Conservation (phyloP, 2,797 vertebrate genomes). For the Perodicticus potto region DNA sequence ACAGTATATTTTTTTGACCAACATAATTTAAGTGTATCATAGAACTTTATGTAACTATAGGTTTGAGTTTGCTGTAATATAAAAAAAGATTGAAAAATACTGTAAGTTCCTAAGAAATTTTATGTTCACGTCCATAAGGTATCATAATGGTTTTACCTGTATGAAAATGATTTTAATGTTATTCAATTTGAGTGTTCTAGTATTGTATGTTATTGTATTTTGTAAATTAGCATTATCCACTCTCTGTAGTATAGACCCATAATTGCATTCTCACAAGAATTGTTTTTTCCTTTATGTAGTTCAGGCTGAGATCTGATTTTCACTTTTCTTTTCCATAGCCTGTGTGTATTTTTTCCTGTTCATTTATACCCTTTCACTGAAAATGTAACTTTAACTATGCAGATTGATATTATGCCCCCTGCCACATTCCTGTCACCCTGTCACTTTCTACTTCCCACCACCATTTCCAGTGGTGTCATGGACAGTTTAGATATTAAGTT, state of each 20-base stretch:
- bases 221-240: not conserved
- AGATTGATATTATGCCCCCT: not conserved
- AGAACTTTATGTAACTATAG: no score
- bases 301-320: not conserved
- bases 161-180: not conserved
- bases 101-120: not conserved
- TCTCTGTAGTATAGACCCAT: not conserved
- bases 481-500: not conserved
- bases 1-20: no score
- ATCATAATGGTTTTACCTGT: not conserved
- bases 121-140: not conserved
- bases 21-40: no score
- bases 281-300: not conserved
- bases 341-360: not conserved
- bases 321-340: not conserved
- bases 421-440: no score
- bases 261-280: not conserved
- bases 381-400: not conserved
- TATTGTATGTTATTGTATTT: not conserved
- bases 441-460: not conserved
- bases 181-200: not conserved
- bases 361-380: not conserved
- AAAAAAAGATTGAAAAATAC: no score
- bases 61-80: no score
- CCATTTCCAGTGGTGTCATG: not conserved